These are phyloP conservation scores for Achatina immaculata DNA, from an alignment of 1,140 invertebrate species.

Conservation along the genomic window DNA sequence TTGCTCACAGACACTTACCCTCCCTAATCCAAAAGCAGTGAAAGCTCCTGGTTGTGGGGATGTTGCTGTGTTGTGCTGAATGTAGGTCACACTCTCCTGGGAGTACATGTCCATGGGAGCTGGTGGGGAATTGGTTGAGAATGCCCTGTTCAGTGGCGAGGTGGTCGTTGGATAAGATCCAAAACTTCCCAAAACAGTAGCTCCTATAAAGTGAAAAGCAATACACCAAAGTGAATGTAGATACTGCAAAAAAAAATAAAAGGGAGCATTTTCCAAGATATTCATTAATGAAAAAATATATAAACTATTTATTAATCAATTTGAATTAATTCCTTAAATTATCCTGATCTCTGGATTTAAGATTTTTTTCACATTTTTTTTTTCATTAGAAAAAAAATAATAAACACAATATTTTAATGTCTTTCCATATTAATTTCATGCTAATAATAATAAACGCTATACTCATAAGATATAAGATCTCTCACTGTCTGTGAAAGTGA, in stretches of 20 bases:
- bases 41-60: slow-evolving; percentile 29
- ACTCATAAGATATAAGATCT: too few species aligned
- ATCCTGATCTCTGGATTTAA: too few species aligned
- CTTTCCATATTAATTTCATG: too few species aligned
- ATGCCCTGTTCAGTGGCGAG: slow-evolving; percentile 29
- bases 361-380: too few species aligned
- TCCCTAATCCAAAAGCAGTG: slow-evolving; percentile 33
- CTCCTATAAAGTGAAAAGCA: slow-evolving; percentile 6
- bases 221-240: background rate
- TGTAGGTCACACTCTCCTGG: slow-evolving; percentile 33
- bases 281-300: too few species aligned
- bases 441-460: too few species aligned
- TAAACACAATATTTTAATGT: too few species aligned
- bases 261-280: too few species aligned
- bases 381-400: too few species aligned
- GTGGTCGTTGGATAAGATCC: slow-evolving; percentile 33
- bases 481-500: too few species aligned
- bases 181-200: slow-evolving; percentile 18
- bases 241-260: background rate
- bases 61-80: slow-evolving; percentile 36
- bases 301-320: too few species aligned
- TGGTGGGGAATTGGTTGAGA: slow-evolving; percentile 29
- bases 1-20: slow-evolving; percentile 33
- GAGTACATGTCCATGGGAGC: slow-evolving; percentile 38
- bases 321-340: too few species aligned